A percentile compares a stretch with the other conserved stretches of the same genome.
Evolutionary conservation across 2,888 invertebrate species (phyloP).

Genomic region (Mellilla xanthometata): DNA sequence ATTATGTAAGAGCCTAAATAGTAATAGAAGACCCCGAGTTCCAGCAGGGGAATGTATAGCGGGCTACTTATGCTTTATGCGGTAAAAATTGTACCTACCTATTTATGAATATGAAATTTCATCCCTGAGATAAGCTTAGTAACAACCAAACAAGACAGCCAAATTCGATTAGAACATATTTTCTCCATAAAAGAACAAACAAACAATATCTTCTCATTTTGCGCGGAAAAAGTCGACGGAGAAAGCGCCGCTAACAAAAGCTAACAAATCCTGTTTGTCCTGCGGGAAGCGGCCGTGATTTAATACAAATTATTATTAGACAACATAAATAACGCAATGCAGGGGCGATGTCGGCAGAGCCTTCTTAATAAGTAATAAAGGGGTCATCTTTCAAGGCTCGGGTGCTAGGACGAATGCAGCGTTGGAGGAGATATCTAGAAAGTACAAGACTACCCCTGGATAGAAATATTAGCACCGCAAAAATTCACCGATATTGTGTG

Average conservation of each 20-base stretch:
- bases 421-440: no score
- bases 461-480: no score
- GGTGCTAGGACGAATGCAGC: slow-evolving; percentile 27
- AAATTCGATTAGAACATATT: slow-evolving; percentile 38
- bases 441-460: no score
- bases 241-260: slow-evolving; percentile 71
- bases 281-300: slow-evolving; percentile 75
- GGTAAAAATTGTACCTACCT: no score
- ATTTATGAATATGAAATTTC: no score
- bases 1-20: no score
- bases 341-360: slow-evolving; percentile 58
- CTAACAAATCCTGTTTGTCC: slow-evolving; percentile 79
- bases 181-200: slow-evolving; percentile 54
- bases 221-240: slow-evolving; percentile 47
- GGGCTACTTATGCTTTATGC: no score
- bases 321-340: slow-evolving; percentile 77
- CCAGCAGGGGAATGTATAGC: no score
- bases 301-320: slow-evolving; percentile 83
- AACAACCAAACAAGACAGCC: slow-evolving; percentile 23
- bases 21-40: no score
- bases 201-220: slow-evolving; percentile 58
- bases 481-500: no score
- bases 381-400: slow-evolving; percentile 72
- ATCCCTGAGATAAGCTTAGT: no score
- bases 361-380: slow-evolving; percentile 82